These are phyloP conservation scores for Siniperca undulata DNA, from an alignment of 2,797 vertebrate species.

Conservation along the genomic window DNA sequence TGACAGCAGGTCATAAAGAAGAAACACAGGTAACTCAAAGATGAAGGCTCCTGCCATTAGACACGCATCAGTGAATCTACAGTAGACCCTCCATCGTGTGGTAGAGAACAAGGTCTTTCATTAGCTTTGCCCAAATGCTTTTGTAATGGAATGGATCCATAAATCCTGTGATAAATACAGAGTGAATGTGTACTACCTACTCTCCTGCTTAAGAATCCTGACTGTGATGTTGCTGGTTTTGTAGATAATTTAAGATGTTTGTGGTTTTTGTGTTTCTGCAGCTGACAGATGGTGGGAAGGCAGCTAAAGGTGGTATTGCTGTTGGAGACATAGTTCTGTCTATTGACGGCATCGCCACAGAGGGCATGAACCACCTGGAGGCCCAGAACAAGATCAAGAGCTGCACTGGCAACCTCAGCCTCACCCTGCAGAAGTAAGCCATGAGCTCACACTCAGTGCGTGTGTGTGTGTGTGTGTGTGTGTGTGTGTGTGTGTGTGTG, in stretches of 20 bases:
- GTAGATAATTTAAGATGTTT: conserved; percentile 30
- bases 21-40: conserved; percentile 51
- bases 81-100: conserved; percentile 45
- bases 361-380: conserved; percentile 97
- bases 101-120: conserved; percentile 50
- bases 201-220: conserved; percentile 12
- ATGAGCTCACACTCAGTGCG: neutral
- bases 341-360: conserved; percentile 93
- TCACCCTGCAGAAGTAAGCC: conserved; percentile 92
- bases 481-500: neutral
- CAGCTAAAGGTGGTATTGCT: conserved; percentile 88
- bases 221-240: conserved; percentile 32
- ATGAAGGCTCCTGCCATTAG: conserved; percentile 42
- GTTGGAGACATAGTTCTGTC: conserved; percentile 95
- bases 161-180: conserved; percentile 57
- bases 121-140: conserved; percentile 45
- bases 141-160: conserved; percentile 38
- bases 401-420: conserved; percentile 91
- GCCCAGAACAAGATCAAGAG: conserved; percentile 99
- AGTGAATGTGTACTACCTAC: conserved; percentile 3
- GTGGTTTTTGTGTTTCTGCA: conserved; percentile 74
- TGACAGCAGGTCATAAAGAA: conserved; percentile 55
- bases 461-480: neutral
- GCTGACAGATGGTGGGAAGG: conserved; percentile 94
- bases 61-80: conserved; percentile 39